Evolutionary conservation across 2,888 invertebrate genomes (phyloP).

Genomic region (Agrochola lychnidis): DNA sequence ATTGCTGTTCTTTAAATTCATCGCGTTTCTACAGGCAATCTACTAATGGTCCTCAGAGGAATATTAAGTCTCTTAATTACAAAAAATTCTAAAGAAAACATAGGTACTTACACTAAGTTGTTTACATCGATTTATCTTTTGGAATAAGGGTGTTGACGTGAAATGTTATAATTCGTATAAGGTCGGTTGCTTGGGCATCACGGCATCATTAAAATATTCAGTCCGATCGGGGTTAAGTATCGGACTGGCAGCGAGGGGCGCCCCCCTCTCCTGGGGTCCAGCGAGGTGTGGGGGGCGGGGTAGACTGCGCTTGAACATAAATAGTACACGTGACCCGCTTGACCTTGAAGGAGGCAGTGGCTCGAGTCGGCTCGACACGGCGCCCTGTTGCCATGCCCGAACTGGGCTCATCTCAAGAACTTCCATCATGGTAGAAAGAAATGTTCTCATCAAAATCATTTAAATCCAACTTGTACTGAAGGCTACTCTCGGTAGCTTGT

Average conservation of each 20-base stretch:
- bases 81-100: background rate
- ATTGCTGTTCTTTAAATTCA: constrained; percentile 36
- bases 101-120: background rate
- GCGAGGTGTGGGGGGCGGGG: background rate
- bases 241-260: background rate
- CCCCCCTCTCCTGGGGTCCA: background rate
- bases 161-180: constrained; percentile 46
- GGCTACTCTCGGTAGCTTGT: background rate
- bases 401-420: background rate
- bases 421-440: background rate
- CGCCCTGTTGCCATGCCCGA: background rate
- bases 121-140: constrained; percentile 12
- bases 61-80: background rate
- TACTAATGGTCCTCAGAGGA: background rate
- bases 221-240: constrained; percentile 38
- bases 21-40: constrained; percentile 33
- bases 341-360: constrained; percentile 31
- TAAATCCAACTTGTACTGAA: background rate
- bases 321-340: constrained; percentile 44
- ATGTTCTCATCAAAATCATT: background rate
- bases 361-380: background rate
- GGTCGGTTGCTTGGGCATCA: constrained; percentile 18
- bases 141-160: constrained; percentile 15
- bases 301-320: constrained; percentile 44
- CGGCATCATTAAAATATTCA: constrained; percentile 60